Evolutionary conservation across 2,888 invertebrate species (phyloP).

Genomic region (Lasioglossum oenotherae): DNA sequence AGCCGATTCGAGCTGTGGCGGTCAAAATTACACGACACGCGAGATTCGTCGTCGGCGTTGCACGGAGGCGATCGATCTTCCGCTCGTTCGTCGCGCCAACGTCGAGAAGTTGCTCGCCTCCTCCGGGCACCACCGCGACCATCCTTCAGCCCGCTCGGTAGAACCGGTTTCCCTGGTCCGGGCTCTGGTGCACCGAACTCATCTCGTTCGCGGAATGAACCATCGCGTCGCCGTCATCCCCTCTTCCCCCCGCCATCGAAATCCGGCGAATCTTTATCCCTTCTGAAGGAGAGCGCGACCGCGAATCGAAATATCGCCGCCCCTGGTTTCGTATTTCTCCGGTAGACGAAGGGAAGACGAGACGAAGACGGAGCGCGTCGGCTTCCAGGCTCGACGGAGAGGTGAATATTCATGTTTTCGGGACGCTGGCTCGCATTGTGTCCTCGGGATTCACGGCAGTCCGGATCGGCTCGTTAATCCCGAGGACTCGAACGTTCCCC

Average conservation of each 20-base stretch:
- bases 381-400: not conserved
- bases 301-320: conserved; percentile 18
- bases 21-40: conserved; percentile 49
- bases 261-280: conserved; percentile 45
- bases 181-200: conserved; percentile 59
- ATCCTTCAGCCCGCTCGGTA: conserved; percentile 64
- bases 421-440: conserved; percentile 16
- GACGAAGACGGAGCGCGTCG: conserved; percentile 26
- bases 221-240: conserved; percentile 29
- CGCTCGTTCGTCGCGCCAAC: conserved; percentile 42
- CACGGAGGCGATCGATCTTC: conserved; percentile 60
- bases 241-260: not conserved
- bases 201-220: conserved; percentile 50
- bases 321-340: conserved; percentile 29
- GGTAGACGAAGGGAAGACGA: not conserved
- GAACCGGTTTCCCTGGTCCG: conserved; percentile 71
- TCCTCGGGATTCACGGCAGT: conserved; percentile 21
- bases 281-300: conserved; percentile 24
- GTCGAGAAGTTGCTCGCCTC: conserved; percentile 50
- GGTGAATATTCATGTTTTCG: conserved; percentile 54
- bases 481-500: not conserved
- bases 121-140: conserved; percentile 59
- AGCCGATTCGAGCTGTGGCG: conserved; percentile 9
- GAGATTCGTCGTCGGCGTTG: conserved; percentile 41
- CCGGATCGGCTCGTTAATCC: conserved; percentile 39